Evolutionary conservation across 2,113 vertebrate species (phyloP), one percentile per base, ranked within the genome.

Genomic region (Bucco capensis): DNA sequence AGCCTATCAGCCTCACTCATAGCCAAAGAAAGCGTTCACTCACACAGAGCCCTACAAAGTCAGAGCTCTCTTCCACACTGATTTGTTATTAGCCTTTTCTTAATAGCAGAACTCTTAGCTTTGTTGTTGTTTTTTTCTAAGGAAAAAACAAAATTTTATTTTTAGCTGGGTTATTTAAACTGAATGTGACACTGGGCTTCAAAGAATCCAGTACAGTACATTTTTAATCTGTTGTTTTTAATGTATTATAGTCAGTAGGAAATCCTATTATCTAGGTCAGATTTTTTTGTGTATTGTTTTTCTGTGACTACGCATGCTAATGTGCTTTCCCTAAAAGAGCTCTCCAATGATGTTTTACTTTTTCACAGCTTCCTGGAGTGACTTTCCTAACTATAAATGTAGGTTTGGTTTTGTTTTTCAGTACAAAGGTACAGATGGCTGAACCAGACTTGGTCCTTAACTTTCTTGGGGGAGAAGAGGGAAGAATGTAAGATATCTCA

Each of bases 181-280:
- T 62, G 81, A 94, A 66, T 82, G 18, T 90, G 86, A 93, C 62
- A 73, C 70, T 92, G 19, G 25, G 54, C 90, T 94, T 95, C 90
- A 95, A 93, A 95, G 83, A 93, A 81, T 70, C 50, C 58, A 79
- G 46, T 73, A 27, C 31, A 31, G 90, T 80, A 89, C 35, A 16
- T 90, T 92, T 92, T 92, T 95, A 94, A 89, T 90, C 56, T 62
- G 47, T 78, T 73, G 40, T 70, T 93, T 93, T 90, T 92, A 96
- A 92, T 95, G 90, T 90, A 89, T 83, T 92, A 71, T 84, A 87
- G 74, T 91, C 50, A 79, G 81, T 92, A 58, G 65, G 81, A 95
- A 87, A 90, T 86, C 70, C 15, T 75, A 74, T 84, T 96, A 96
- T 95, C 58, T 96, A 93, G 96, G 96, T 95, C 92, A 93, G 30